Base-by-base conservation (phyloP, 2,888 invertebrate species). In the Tenthredo distinguenda region DNA sequence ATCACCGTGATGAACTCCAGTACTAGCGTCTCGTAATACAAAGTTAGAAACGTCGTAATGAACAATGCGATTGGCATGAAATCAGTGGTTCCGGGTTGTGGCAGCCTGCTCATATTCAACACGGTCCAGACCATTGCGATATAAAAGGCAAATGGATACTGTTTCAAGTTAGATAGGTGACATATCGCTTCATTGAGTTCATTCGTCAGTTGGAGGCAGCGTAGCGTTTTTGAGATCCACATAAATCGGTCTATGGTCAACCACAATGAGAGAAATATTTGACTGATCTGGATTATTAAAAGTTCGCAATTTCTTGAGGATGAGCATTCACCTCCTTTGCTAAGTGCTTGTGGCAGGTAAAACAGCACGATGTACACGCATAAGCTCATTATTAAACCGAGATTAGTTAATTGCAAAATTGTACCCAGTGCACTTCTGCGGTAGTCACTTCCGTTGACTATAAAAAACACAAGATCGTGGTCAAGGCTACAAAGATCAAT, bases 341-440 rank as follows among this genome's bases (percentile, higher is more conserved):
- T 21, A 12, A 74, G 15, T 15, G 74, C 43, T 43, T 74, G 21
- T 15, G 55, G 55, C 15, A 77, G 7, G 18, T 50, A 34, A 31
- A 77, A 55, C 9, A 10, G 9, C n/a, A 77, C 10, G 34, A 55
- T 34, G 26, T 77, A 77, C 55, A 55, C 26, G 31, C 18, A 18
- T 0, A 31, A 18, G 55, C 50, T 55, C 2, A n/a, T 10, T 2
- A n/a, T 31, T 15, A n/a, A 55, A 34, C 31, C 18, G 26, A 77
- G 12, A 26, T 50, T 34, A n/a, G 34, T 40, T 9, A 77, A 9
- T 77, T 77, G 77, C 34, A 77, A n/a, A 50, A 77, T 31, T 21
- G 77, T 77, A 55, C 77, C 77, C 77, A 77, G 31, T 21, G 18
- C 26, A 55, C 77, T 77, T 34, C 77, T 31, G 15, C 55, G 34